phyloP scores from a whole-genome alignment of 2,888 invertebrate species.

The Meandrusa payeni region DNA sequence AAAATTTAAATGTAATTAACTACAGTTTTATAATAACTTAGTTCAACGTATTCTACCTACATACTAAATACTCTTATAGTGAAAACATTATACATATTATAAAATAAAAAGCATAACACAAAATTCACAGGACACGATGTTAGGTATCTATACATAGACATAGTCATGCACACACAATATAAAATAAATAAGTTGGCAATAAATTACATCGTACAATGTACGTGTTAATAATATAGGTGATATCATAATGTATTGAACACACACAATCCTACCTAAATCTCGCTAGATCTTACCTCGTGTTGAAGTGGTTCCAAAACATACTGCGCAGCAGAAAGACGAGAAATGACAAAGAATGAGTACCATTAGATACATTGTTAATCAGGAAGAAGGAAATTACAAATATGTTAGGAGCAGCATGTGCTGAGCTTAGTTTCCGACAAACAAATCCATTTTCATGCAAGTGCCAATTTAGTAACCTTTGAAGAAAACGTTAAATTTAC shows the following conservation, averaged over 20 bases:
- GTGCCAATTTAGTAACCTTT: slow-evolving; percentile 43
- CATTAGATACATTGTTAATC: slow-evolving; percentile 59
- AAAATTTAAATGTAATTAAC: slow-evolving; percentile 1
- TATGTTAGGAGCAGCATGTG: slow-evolving; percentile 39
- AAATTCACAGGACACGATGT: slow-evolving; percentile 82
- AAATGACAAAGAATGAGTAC: slow-evolving; percentile 81
- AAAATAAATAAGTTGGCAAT: slow-evolving; percentile 38
- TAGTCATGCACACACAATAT: slow-evolving; percentile 47
- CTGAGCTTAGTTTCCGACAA: slow-evolving; percentile 33
- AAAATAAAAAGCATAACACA: slow-evolving; percentile 81
- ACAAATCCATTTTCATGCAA: slow-evolving; percentile 59
- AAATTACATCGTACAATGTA: slow-evolving; percentile 31
- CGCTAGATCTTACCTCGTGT: slow-evolving; percentile 94
- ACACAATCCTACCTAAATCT: slow-evolving; percentile 55
- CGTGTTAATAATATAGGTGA: slow-evolving; percentile 30
- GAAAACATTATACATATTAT: slow-evolving; percentile 31
- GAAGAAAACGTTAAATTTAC: slow-evolving; percentile 32
- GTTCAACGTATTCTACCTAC: slow-evolving; percentile 30
- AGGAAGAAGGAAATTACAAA: slow-evolving; percentile 48
- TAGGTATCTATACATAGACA: slow-evolving; percentile 42
- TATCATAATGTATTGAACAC: slow-evolving; percentile 33
- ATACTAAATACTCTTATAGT: slow-evolving; percentile 32
- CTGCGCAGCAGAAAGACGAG: slow-evolving; percentile 92
- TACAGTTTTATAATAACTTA: slow-evolving; percentile 6
- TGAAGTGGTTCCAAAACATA: slow-evolving; percentile 99